Evolutionary conservation across 2,113 vertebrate genomes (phyloP).

Genomic region (Amazona guildingii): DNA sequence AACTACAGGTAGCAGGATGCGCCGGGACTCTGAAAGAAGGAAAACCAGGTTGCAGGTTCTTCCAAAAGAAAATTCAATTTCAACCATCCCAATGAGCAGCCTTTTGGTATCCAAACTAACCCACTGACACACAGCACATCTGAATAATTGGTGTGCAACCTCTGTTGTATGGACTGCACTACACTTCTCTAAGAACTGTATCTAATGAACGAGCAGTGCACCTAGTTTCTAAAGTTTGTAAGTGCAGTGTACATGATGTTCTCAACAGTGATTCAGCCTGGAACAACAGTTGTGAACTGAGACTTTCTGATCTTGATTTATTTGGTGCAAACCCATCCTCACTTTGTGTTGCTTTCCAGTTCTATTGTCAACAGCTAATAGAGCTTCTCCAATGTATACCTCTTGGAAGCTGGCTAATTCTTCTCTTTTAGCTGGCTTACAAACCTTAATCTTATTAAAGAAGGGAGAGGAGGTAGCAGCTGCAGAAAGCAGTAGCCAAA

Average conservation of each 20-base stretch:
- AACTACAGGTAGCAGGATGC: conserved; percentile 94
- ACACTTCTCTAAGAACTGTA: not conserved
- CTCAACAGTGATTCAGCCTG: not conserved
- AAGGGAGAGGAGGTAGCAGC: not conserved
- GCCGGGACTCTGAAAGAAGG: conserved; percentile 86
- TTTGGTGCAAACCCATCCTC: not conserved
- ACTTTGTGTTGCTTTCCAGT: not conserved
- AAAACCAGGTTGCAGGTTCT: not conserved
- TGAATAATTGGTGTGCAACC: not conserved
- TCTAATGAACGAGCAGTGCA: not conserved
- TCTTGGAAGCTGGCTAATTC: not conserved
- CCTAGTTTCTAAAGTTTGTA: not conserved
- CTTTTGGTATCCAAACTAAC: not conserved
- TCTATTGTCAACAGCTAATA: not conserved
- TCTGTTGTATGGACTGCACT: not conserved
- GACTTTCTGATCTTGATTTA: not conserved
- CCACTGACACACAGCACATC: not conserved
- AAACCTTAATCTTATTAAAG: not conserved
- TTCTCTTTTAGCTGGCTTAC: not conserved
- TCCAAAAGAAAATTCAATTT: not conserved
- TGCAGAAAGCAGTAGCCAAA: not conserved
- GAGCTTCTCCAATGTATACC: not conserved
- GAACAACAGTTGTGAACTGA: not conserved
- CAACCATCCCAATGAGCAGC: not conserved
- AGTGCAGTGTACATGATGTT: not conserved